Conservation (phyloP, 2,888 invertebrate species). For the Eledone cirrhosa region DNA sequence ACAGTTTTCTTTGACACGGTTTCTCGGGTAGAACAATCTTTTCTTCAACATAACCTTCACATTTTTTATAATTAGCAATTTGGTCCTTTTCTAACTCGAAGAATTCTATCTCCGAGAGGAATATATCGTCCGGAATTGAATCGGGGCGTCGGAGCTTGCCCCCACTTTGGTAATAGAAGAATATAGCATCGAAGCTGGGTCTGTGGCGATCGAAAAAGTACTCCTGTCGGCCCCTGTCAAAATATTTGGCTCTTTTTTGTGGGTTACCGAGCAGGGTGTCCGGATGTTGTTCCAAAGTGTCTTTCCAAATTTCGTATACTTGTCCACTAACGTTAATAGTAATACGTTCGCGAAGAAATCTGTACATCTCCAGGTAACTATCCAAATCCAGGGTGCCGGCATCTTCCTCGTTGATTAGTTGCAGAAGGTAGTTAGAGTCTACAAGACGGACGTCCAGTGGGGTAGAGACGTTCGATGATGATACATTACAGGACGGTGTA, state of each 20-base stretch:
- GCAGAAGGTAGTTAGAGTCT: conserved; percentile 47
- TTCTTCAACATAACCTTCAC: conserved; percentile 64
- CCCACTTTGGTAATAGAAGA: conserved; percentile 66
- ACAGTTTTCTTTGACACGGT: conserved; percentile 57
- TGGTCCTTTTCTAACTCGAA: conserved; percentile 64
- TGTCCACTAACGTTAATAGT: conserved; percentile 66
- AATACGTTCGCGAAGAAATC: conserved; percentile 56
- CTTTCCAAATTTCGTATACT: conserved; percentile 64
- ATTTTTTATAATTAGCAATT: conserved; percentile 61
- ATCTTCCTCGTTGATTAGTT: conserved; percentile 34
- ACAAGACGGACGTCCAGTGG: conserved; percentile 48
- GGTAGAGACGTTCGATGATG: conserved; percentile 50
- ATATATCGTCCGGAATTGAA: conserved; percentile 65
- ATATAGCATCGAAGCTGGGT: conserved; percentile 66
- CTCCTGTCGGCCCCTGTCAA: conserved; percentile 62
- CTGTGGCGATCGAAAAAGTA: conserved; percentile 66
- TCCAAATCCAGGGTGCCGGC: conserved; percentile 42
- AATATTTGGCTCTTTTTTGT: conserved; percentile 61
- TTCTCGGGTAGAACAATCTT: conserved; percentile 60
- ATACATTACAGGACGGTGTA: conserved; percentile 30
- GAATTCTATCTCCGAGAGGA: conserved; percentile 64
- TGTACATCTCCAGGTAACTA: conserved; percentile 47
- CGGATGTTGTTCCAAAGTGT: conserved; percentile 62
- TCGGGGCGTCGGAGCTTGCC: conserved; percentile 63
- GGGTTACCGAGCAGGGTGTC: conserved; percentile 65